Base-by-base conservation (phyloP, 2,797 vertebrate genomes). In the Mergus octosetaceus region DNA sequence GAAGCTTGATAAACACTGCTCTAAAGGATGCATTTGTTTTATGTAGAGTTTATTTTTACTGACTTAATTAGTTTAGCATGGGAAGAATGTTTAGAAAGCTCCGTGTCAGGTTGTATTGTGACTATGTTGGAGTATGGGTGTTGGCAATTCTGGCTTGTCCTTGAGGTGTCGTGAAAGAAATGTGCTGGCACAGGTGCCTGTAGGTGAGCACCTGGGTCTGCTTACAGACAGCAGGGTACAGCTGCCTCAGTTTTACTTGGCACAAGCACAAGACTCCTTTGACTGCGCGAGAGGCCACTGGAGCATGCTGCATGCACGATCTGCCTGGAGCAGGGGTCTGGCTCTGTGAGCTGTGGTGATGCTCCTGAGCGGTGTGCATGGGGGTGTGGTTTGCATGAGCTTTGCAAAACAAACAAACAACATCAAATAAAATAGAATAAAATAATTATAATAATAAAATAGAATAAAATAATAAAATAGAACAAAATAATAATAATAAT, bases 351-450 rank as follows among this genome's bases (percentile, higher is more conserved):
- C 34, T 13, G 49, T 0, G 0, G 32, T 14, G 34, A 43, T 0
- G 3, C 11, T 62, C 25, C 11, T 0, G 1, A 18, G 12, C 0
- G 0, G 19, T n/a, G 12, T 4, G 20, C 41, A 49, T 51, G 38
- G 8, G 10, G 2, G 11, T 17, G 41, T 0, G 1, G 22, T 39
- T 71, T 71, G 53, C 11, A 6, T 28, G 8, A n/a, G 38, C 18
- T 71, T 78, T 62, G 32, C 18, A 62, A 71, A 76, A 61, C 56
- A 32, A 64, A 64, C 22, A 49, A 49, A 49, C 22, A 49, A 24
- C 43, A 45, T 45, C 43, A 45, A 49, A 24, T 19, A 30, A 54
- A 3, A 10, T 47, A 12, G 21, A 47, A 47, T 47, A 22, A 47
- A 47, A 47, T 21, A 47, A 22, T 47, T 21, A 47, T 47, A 49